phyloP scores from a whole-genome alignment of 2,797 vertebrate species.

The Valencia hispanica region DNA sequence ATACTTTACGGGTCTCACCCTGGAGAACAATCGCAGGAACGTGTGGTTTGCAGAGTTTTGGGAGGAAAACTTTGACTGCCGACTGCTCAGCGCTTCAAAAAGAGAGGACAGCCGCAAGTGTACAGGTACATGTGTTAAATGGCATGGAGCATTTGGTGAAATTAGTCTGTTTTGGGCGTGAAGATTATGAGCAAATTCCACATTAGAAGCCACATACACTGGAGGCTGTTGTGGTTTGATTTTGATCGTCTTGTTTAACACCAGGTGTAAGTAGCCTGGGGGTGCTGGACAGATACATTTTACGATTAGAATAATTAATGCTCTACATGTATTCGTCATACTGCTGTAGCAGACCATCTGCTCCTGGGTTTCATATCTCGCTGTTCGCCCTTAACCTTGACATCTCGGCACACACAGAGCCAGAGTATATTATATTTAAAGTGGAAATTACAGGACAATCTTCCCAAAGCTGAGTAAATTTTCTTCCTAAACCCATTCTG shows the following conservation, averaged over 20 bases:
- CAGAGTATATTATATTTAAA: conserved; percentile 39
- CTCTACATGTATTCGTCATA: conserved; percentile 54
- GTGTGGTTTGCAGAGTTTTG: conserved; percentile 97
- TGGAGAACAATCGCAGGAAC: conserved; percentile 95
- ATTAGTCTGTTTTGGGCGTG: conserved; percentile 30
- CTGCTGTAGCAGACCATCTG: conserved; percentile 53
- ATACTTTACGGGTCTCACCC: conserved; percentile 90
- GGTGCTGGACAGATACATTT: conserved; percentile 57
- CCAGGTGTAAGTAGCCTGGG: conserved; percentile 64
- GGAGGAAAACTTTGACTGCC: conserved; percentile 97
- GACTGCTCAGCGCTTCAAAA: conserved; percentile 91
- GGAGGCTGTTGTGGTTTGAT: conserved; percentile 15
- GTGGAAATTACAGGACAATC: conserved; percentile 33
- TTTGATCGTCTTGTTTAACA: conserved; percentile 42
- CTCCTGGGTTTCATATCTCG: conserved; percentile 52
- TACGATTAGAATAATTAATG: conserved; percentile 73
- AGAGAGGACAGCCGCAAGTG: conserved; percentile 93
- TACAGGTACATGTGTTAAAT: conserved; percentile 82
- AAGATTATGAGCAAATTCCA: conserved; percentile 19
- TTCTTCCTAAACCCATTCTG: conserved; percentile 24
- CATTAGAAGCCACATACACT: conserved; percentile 36
- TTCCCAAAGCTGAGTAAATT: conserved; percentile 33
- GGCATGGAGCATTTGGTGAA: conserved; percentile 12
- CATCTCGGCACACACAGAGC: conserved; percentile 37
- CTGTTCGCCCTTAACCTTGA: conserved; percentile 52